Evolutionary conservation across 2,888 invertebrate genomes (phyloP), one percentile per base, ranked within the genome.

Genomic region (Drosophila paranaensis): DNA sequence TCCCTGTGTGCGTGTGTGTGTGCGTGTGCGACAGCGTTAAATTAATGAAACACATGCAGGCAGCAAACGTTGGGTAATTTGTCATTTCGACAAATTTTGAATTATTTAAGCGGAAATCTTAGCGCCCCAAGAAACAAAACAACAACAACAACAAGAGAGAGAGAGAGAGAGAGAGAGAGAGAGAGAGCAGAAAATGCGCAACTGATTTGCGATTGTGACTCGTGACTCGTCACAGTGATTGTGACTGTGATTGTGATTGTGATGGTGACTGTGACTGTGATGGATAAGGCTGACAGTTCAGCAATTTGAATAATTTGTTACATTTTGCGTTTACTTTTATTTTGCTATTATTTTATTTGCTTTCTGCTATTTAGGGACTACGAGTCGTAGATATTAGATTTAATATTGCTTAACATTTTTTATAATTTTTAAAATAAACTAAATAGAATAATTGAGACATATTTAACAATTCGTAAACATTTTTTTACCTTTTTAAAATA

Each of bases 1-100:
- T n/a, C n/a, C n/a, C n/a, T 55, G 60, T 48, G 45, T 48, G 53
- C 58, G 56, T 60, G 51, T 25, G 20, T 55, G 60, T 48, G 45
- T 48, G 53, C 58, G 56, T 60, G 51, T 25, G 45, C 60, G 71
- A 71, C 60, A 62, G 74, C 64, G 70, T 71, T 68, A 84, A 82
- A 82, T 82, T 82, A 82, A 82, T 82, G 86, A 86, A 83, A 81
- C 81, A 78, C 83, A 86, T 82, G 77, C 82, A 80, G 82, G 42
- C 69, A 62, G 55, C 62, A 55, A 71, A 40, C 61, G 56, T 40
- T 64, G 78, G 83, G 86, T 83, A 82, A 82, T 82, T 82, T 86
- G 83, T 82, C 82, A 82, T 86, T 82, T 82, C 86, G 82, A 83
- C 86, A 81, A 82, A 82, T 82, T 82, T 82, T 78, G 78, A 86